Conservation (phyloP, 2,797 vertebrate species). For the Telmatherina bonti region DNA sequence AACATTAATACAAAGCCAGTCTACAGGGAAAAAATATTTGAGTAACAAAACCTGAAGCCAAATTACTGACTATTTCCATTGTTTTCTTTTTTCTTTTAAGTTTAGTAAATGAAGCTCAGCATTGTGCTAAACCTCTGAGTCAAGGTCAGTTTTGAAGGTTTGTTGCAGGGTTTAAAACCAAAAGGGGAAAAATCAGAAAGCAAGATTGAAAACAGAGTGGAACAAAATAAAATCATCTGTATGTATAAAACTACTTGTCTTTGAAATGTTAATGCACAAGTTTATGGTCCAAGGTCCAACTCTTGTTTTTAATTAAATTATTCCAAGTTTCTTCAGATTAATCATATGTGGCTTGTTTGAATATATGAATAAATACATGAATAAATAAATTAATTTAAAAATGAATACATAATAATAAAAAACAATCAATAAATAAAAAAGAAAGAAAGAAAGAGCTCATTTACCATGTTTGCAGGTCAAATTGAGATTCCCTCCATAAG, state of each 20-base stretch:
- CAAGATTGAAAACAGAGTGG: background rate
- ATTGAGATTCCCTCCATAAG: slow-evolving; percentile 1
- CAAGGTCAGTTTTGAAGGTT: background rate
- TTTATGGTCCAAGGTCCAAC: background rate
- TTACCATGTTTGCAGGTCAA: background rate
- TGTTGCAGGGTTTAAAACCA: background rate
- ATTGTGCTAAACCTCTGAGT: background rate
- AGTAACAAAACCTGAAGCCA: too few relatives aligned
- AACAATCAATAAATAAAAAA: too few relatives aligned
- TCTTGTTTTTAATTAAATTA: background rate
- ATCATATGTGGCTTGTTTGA: background rate
- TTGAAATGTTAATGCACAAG: background rate
- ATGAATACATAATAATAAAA: too few relatives aligned
- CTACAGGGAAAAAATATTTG: too few relatives aligned
- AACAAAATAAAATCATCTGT: background rate
- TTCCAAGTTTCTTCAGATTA: background rate
- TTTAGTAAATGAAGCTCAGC: background rate
- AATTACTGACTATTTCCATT: too few relatives aligned
- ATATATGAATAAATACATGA: too few relatives aligned
- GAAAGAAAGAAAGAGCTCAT: background rate
- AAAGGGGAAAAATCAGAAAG: background rate
- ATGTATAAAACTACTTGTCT: background rate
- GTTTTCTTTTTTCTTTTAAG: background rate
- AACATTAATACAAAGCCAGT: background rate
- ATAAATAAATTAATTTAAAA: too few relatives aligned